Evolutionary conservation across 2,888 invertebrate genomes (phyloP).

Genomic region (Magallana nippona): DNA sequence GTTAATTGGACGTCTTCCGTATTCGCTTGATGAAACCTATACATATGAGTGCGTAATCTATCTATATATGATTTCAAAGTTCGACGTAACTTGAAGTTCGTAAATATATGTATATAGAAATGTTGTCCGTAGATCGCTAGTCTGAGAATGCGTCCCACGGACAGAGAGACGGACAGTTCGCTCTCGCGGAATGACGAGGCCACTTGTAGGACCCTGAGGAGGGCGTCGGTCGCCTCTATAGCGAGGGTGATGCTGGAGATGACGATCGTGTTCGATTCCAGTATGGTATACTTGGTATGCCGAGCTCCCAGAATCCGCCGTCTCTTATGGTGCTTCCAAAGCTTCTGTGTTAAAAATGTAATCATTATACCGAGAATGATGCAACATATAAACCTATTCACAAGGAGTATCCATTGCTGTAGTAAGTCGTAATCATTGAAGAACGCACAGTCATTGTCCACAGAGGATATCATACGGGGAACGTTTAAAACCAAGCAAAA

Average conservation of each 20-base stretch:
- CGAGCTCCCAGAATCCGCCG: neutral
- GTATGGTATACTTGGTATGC: neutral
- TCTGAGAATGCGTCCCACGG: conserved; percentile 10
- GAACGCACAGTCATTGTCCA: neutral
- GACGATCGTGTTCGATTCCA: neutral
- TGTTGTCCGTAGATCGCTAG: neutral
- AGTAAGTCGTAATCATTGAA: neutral
- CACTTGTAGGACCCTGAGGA: neutral
- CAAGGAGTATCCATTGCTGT: neutral
- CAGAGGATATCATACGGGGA: neutral
- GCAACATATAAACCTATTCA: neutral
- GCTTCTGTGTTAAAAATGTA: neutral
- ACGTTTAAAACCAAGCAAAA: neutral
- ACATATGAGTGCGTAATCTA: neutral
- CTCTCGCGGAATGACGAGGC: neutral
- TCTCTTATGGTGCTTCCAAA: neutral
- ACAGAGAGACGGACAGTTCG: conserved; percentile 20
- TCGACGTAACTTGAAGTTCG: conserved; percentile 5
- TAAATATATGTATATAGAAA: neutral
- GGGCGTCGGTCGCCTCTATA: neutral
- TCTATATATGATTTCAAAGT: neutral
- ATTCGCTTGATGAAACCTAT: neutral
- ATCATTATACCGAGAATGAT: neutral
- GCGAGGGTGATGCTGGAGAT: neutral
- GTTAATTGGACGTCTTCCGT: neutral